Conservation (phyloP, 2,113 vertebrate genomes). For the Pomatorhinus ruficollis region DNA sequence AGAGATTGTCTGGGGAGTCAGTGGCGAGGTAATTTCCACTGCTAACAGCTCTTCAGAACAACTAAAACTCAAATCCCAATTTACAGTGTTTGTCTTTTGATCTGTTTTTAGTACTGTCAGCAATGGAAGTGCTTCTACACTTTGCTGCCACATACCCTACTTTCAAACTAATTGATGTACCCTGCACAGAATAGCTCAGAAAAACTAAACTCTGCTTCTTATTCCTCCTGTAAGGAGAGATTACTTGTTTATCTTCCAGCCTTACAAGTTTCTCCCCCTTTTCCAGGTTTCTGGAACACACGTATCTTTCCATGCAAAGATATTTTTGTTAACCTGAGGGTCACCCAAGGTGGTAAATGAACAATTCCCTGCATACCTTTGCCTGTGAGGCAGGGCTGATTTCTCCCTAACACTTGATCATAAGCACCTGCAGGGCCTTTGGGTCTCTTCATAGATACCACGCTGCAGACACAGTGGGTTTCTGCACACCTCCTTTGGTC, state of each 20-base stretch:
- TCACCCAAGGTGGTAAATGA: neutral
- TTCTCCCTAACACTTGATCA: neutral
- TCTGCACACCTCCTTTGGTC: neutral
- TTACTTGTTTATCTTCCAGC: neutral
- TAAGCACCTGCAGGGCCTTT: neutral
- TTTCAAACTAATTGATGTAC: neutral
- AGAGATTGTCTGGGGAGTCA: conserved; percentile 1
- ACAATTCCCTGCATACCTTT: neutral
- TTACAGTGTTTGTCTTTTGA: conserved; percentile 13
- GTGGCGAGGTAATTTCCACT: neutral
- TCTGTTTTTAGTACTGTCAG: conserved; percentile 16
- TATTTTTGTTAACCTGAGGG: neutral
- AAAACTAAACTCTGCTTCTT: neutral
- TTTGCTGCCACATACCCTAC: neutral
- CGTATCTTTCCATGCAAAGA: neutral
- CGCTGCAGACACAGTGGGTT: neutral
- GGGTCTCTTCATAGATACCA: neutral
- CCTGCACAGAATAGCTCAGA: neutral
- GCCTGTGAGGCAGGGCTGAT: neutral
- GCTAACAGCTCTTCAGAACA: conserved; percentile 10
- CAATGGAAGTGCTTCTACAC: neutral
- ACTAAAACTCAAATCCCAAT: neutral
- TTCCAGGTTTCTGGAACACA: neutral
- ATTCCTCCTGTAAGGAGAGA: neutral
- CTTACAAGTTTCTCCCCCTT: neutral